Conservation (phyloP, 2,888 invertebrate species). For the Endotricha flammealis region DNA sequence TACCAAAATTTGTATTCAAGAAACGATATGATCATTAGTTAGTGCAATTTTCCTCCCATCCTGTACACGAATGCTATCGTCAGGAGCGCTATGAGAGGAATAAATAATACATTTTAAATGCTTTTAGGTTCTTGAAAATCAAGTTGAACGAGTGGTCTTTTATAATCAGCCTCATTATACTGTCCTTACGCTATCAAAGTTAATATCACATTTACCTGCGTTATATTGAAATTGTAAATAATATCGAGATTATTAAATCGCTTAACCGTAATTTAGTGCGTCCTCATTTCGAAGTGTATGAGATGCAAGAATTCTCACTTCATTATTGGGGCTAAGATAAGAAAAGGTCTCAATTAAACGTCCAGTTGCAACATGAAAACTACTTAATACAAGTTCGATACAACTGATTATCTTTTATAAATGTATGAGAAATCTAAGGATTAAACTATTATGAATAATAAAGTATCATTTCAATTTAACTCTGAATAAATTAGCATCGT, state of each 20-base stretch:
- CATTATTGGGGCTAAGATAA: conserved; percentile 50
- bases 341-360: conserved; percentile 26
- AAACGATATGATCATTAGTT: conserved; percentile 72
- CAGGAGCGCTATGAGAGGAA: conserved; percentile 46
- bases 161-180: conserved; percentile 45
- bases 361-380: not conserved
- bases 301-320: conserved; percentile 46
- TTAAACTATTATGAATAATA: too few species aligned
- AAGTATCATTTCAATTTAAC: too few species aligned
- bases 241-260: conserved; percentile 29
- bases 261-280: conserved; percentile 40
- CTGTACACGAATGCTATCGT: conserved; percentile 56
- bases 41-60: conserved; percentile 72
- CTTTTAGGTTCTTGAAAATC: conserved; percentile 50
- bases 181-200: conserved; percentile 32
- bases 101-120: conserved; percentile 65
- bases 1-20: conserved; percentile 73
- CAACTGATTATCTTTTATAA: not conserved
- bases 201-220: conserved; percentile 31
- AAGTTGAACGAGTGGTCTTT: conserved; percentile 40
- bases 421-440: not conserved
- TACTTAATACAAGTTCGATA: not conserved
- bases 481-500: too few species aligned
- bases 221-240: conserved; percentile 33
- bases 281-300: conserved; percentile 33